Percentiles rank a stretch among this genome's conserved stretches.
These are phyloP conservation scores for Geotrupes spiniger DNA, from an alignment of 2,888 invertebrate species.

Conservation along the genomic window DNA sequence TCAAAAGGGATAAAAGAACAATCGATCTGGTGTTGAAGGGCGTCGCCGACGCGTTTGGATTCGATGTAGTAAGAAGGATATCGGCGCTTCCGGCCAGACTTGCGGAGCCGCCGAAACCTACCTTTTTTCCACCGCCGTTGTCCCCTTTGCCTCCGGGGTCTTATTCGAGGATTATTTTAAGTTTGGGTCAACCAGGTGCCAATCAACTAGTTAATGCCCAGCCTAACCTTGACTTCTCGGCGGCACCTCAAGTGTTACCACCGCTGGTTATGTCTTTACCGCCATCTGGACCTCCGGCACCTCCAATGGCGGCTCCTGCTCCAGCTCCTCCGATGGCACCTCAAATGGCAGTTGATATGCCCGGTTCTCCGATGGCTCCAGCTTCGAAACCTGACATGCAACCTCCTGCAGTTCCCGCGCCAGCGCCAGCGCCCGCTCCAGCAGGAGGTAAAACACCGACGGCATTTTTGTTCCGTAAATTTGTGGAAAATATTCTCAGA, in stretches of 20 bases:
- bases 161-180: constrained; percentile 19
- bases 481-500: no score
- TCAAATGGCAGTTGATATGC: not conserved
- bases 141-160: constrained; percentile 34
- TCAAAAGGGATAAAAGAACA: constrained; percentile 42
- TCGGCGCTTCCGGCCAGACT: constrained; percentile 6
- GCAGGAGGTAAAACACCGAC: constrained; percentile 10
- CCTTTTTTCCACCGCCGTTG: constrained; percentile 41
- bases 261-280: not conserved
- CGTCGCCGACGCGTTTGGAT: constrained; percentile 48
- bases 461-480: no score
- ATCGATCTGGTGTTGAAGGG: constrained; percentile 44
- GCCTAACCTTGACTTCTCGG: no score
- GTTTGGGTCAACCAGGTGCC: constrained; percentile 9
- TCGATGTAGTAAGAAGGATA: constrained; percentile 44
- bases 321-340: not conserved
- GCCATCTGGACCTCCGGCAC: not conserved
- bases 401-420: constrained; percentile 13
- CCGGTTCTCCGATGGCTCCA: not conserved
- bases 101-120: constrained; percentile 31
- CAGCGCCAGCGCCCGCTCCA: constrained; percentile 13
- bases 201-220: not conserved
- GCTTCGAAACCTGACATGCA: not conserved
- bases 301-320: constrained; percentile 1
- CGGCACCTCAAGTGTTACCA: constrained; percentile 7